Percentiles rank a stretch among this genome's conserved stretches.
These are phyloP conservation scores for Mimumesa dahlbomi DNA, from an alignment of 2,888 invertebrate species.

Conservation along the genomic window DNA sequence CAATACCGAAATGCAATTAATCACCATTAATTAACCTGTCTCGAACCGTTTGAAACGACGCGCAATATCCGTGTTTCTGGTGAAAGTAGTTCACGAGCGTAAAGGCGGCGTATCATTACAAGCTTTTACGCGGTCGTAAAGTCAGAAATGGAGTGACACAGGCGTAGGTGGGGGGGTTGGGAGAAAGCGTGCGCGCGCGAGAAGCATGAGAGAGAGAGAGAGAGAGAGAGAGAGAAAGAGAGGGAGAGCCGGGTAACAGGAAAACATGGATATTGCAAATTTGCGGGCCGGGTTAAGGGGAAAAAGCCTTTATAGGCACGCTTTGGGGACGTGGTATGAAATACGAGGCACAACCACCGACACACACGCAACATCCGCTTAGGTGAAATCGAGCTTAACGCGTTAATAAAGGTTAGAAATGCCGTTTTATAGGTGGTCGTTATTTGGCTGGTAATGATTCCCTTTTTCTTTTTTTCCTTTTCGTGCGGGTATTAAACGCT, in stretches of 20 bases:
- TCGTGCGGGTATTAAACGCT: not conserved
- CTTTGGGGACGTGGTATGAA: conserved; percentile 24
- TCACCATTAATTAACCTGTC: conserved; percentile 15
- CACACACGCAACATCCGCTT: conserved; percentile 21
- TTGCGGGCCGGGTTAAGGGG: conserved; percentile 29
- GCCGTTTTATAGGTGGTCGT: conserved; percentile 4
- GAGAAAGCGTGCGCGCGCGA: too few relatives aligned
- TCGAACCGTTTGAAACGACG: conserved; percentile 11
- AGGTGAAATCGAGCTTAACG: conserved; percentile 48
- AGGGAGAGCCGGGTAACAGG: conserved; percentile 15
- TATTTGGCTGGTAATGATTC: conserved; percentile 16
- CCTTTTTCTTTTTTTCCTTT: not conserved
- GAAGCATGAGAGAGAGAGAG: too few relatives aligned
- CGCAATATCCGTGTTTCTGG: conserved; percentile 6
- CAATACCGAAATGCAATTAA: too few relatives aligned
- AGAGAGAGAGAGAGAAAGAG: too few relatives aligned
- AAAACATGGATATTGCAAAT: conserved; percentile 54
- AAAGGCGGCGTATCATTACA: conserved; percentile 16
- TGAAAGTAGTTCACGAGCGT: conserved; percentile 1
- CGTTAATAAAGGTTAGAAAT: conserved; percentile 52
- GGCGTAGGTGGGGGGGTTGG: conserved; percentile 9
- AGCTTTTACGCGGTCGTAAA: conserved; percentile 52
- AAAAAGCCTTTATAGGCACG: conserved; percentile 34
- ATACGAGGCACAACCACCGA: conserved; percentile 37
- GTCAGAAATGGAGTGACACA: conserved; percentile 37